Percentiles rank a stretch among this genome's conserved stretches.
Evolutionary conservation across 1,140 invertebrate species (phyloP).

Genomic region (Cotesia vestalis): DNA sequence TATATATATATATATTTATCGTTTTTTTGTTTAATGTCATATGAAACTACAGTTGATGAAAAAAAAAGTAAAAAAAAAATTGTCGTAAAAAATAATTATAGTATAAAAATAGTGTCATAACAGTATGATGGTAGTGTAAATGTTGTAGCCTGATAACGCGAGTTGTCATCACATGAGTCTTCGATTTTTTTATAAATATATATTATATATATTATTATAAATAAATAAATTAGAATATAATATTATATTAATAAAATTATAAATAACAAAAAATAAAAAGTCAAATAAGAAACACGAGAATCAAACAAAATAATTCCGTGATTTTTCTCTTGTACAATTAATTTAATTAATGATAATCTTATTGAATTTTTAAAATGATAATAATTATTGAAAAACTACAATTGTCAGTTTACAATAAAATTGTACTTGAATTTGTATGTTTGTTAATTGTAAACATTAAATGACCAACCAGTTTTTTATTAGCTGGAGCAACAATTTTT

Average conservation of each 20-base stretch:
- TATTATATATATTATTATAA: slow-evolving; percentile 37
- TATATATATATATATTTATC: slow-evolving; percentile 44
- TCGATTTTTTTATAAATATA: slow-evolving; percentile 47
- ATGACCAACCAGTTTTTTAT: too few species aligned
- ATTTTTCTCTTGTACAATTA: too few species aligned
- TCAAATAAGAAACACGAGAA: not conserved
- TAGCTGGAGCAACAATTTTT: too few species aligned
- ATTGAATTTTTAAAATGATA: too few species aligned
- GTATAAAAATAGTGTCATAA: slow-evolving; percentile 52
- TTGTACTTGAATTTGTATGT: too few species aligned
- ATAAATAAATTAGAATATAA: slow-evolving; percentile 39
- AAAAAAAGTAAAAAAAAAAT: not conserved
- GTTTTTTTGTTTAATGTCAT: slow-evolving; percentile 37
- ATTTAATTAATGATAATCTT: too few species aligned
- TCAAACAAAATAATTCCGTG: too few species aligned
- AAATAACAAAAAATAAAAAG: slow-evolving; percentile 30
- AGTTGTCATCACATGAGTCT: slow-evolving; percentile 48
- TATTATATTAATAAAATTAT: slow-evolving; percentile 42
- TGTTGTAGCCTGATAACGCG: slow-evolving; percentile 45
- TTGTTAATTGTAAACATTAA: too few species aligned
- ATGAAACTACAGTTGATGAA: slow-evolving; percentile 32
- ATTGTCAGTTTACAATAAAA: too few species aligned
- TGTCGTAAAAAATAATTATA: slow-evolving; percentile 11
- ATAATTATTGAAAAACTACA: too few species aligned
- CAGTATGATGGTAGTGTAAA: slow-evolving; percentile 45